Conservation (phyloP, 2,888 invertebrate genomes). For the Trichogramma evanescens region DNA sequence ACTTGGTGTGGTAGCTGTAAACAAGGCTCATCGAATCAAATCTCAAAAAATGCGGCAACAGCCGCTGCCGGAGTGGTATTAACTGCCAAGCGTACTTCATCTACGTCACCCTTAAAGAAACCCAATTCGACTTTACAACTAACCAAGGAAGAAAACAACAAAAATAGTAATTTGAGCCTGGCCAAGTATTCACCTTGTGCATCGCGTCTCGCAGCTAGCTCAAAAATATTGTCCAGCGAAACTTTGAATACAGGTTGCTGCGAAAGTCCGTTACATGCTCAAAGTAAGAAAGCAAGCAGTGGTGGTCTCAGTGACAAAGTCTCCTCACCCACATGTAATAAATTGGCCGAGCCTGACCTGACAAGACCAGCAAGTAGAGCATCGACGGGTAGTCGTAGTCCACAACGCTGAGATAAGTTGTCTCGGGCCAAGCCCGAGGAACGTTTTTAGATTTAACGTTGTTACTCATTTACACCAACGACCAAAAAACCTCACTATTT, state of each 20-base stretch:
- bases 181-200: constrained; percentile 46
- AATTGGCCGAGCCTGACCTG: too few species aligned
- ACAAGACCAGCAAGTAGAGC: too few species aligned
- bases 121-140: constrained; percentile 36
- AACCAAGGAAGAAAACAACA: constrained; percentile 30
- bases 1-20: constrained; percentile 23
- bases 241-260: constrained; percentile 24
- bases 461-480: too few species aligned
- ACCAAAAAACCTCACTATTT: too few species aligned
- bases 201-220: constrained; percentile 41
- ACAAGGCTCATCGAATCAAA: not conserved
- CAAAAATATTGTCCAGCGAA: constrained; percentile 40
- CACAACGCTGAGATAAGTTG: too few species aligned
- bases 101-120: constrained; percentile 30
- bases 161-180: constrained; percentile 37
- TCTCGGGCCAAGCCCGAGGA: too few species aligned
- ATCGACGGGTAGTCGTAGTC: too few species aligned
- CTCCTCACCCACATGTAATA: too few species aligned
- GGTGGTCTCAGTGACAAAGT: too few species aligned
- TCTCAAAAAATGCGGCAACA: constrained; percentile 1
- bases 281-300: not conserved
- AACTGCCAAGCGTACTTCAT: constrained; percentile 7
- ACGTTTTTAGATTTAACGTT: too few species aligned
- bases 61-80: not conserved
- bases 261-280: constrained; percentile 39